phyloP scores from a whole-genome alignment of 64 coral and sea anemone species.

The Astreopora myriophthalma region DNA sequence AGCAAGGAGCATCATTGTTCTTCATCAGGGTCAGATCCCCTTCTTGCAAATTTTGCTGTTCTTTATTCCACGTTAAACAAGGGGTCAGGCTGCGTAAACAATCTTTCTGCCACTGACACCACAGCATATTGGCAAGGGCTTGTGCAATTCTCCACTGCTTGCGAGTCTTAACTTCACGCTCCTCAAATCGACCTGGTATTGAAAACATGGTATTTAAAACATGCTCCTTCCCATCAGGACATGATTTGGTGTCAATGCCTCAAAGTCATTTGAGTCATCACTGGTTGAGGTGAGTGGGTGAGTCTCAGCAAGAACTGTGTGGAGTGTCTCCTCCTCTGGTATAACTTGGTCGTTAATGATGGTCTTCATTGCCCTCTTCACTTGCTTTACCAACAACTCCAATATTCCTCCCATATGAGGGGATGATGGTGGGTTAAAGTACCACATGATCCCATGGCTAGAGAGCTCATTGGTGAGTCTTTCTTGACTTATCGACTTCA shows the following conservation, averaged over 20 bases:
- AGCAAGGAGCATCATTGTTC: background rate
- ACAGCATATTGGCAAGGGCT: constrained; percentile 21
- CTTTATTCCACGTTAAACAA: constrained; percentile 42
- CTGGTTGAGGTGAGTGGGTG: background rate
- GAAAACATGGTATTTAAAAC: too few relatives aligned
- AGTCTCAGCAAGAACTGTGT: constrained; percentile 25
- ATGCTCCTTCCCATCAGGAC: constrained; percentile 30
- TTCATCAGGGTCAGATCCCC: constrained; percentile 4
- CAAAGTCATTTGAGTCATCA: constrained; percentile 7
- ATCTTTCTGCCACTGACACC: too few relatives aligned
- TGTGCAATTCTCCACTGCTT: constrained; percentile 3
- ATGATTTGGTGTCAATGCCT: constrained; percentile 17
- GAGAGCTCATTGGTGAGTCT: background rate
- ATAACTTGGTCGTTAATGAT: background rate
- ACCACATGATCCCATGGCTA: background rate
- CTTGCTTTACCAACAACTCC: constrained; percentile 42
- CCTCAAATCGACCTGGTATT: constrained; percentile 7
- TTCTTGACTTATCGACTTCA: background rate
- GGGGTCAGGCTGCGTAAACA: background rate
- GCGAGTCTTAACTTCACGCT: background rate
- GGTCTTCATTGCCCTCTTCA: constrained; percentile 2
- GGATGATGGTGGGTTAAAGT: constrained; percentile 26
- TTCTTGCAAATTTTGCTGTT: background rate
- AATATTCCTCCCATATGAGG: constrained; percentile 34
- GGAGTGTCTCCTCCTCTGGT: background rate